A percentile compares a stretch with the other conserved stretches of the same genome.
These are phyloP conservation scores for Thera obeliscata DNA, from an alignment of 2,888 invertebrate genomes.

Conservation along the genomic window DNA sequence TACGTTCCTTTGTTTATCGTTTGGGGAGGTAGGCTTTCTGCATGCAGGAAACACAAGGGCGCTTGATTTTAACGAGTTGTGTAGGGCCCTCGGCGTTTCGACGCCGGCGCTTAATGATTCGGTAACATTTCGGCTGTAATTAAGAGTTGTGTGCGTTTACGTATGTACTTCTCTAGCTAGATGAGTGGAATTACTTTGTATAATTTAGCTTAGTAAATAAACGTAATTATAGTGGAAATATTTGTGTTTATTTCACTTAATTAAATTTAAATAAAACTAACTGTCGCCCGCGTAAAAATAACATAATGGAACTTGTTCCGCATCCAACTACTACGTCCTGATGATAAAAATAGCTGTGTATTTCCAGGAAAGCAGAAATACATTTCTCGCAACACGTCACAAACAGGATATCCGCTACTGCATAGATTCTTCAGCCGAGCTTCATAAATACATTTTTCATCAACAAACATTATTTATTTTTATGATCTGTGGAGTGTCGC, in stretches of 20 bases:
- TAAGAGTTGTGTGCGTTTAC: conserved; percentile 20
- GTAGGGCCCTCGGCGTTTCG: conserved; percentile 34
- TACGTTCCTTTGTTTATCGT: background rate
- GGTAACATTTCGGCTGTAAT: conserved; percentile 31
- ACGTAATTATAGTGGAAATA: too few relatives aligned
- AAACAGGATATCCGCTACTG: conserved; percentile 28
- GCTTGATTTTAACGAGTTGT: conserved; percentile 55
- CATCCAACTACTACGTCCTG: too few relatives aligned
- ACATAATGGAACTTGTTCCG: too few relatives aligned
- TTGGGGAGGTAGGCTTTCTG: conserved; percentile 6
- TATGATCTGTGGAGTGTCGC: conserved; percentile 25
- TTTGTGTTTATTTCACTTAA: too few relatives aligned
- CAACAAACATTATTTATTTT: conserved; percentile 34
- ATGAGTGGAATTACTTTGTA: too few relatives aligned
- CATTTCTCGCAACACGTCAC: conserved; percentile 27
- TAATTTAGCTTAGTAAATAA: too few relatives aligned
- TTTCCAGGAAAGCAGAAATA: conserved; percentile 13
- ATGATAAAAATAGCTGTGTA: background rate
- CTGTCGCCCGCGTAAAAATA: too few relatives aligned
- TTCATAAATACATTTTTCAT: conserved; percentile 40
- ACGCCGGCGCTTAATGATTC: conserved; percentile 31
- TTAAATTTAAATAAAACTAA: too few relatives aligned
- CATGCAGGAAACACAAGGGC: conserved; percentile 43
- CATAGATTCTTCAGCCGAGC: conserved; percentile 18
- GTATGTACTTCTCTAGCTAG: background rate